Conservation (phyloP, 2,888 invertebrate species). For the Lypha dubia region DNA sequence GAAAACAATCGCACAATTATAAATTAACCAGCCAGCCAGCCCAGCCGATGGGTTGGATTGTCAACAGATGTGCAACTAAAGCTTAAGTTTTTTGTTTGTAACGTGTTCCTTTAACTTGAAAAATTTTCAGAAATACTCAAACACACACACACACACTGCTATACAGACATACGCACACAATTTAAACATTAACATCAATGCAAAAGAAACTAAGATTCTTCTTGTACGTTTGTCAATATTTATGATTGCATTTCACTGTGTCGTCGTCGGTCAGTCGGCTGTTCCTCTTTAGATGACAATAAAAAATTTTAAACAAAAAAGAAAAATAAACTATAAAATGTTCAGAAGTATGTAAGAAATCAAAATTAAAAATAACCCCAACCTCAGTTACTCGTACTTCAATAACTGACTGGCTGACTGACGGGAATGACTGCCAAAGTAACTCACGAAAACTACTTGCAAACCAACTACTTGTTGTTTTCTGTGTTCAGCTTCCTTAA, state of each 20-base stretch:
- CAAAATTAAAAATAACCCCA: slow-evolving; percentile 42
- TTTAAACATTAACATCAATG: slow-evolving; percentile 18
- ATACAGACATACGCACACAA: background rate
- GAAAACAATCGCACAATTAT: slow-evolving; percentile 18
- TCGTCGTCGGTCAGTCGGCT: no score
- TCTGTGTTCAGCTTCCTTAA: slow-evolving; percentile 56
- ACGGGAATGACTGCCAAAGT: slow-evolving; percentile 2
- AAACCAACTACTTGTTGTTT: slow-evolving; percentile 48
- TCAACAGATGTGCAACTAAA: slow-evolving; percentile 71
- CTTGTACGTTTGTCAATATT: slow-evolving; percentile 1
- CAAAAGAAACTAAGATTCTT: slow-evolving; percentile 12
- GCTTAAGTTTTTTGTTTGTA: slow-evolving; percentile 56
- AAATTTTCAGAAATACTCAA: slow-evolving; percentile 23
- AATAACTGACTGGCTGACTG: slow-evolving; percentile 20
- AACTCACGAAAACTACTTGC: slow-evolving; percentile 8
- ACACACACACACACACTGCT: background rate
- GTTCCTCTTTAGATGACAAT: slow-evolving; percentile 52
- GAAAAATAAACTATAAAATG: background rate
- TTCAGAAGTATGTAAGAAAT: slow-evolving; percentile 36
- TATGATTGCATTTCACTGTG: slow-evolving; percentile 41
- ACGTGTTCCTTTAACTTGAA: slow-evolving; percentile 57
- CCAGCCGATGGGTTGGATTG: slow-evolving; percentile 51
- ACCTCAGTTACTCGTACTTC: slow-evolving; percentile 35
- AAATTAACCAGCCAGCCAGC: slow-evolving; percentile 9
- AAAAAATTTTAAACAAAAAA: background rate